Evolutionary conservation across 2,113 vertebrate species (phyloP), one percentile per base, ranked within the genome.

Genomic region (Bos indicus): DNA sequence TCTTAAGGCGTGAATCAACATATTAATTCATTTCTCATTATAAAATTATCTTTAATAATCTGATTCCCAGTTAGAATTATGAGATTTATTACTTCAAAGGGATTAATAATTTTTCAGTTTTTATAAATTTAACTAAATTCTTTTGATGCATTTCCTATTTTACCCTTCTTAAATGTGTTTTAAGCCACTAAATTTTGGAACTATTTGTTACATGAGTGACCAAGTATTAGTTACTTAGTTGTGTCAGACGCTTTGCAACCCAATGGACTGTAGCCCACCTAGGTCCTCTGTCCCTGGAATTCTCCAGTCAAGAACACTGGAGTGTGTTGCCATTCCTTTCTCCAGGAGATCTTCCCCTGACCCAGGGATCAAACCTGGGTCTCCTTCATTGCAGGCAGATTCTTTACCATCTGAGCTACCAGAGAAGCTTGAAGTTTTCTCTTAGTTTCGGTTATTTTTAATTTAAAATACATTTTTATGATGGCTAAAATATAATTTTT

Each of bases 21-120:
- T 95, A 98, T 98, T 98, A 98, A 98, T 98, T 98, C 98, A 98
- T 98, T 97, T 97, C 98, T 97, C 98, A 97, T 98, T 93, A 96
- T 98, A 98, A 98, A 98, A 98, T 98, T 96, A 96, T 91, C 8
- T 98, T 95, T 98, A 98, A 98, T 98, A 98, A 98, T 99, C 98
- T 97, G 98, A 98, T 98, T 98, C 98, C 98, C 98, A 97, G 97
- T 97, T 98, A 98, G 33, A 94, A 57, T 89, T 82, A 77, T 52
- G 26, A 86, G 46, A 19, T 12, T 23, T 40, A 51, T 71, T 43
- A 82, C 14, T 98, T 98, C 91, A 98, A 94, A 97, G 74, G 84
- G 57, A 98, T 98, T 88, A 89, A 90, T 67, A 98, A 83, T 19
- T 80, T 95, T 97, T 87, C 83, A 98, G 95, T 89, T 78, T 96